Evolutionary conservation across 1,140 invertebrate species (phyloP).

Genomic region (Pseudomyrmex dendroicus): DNA sequence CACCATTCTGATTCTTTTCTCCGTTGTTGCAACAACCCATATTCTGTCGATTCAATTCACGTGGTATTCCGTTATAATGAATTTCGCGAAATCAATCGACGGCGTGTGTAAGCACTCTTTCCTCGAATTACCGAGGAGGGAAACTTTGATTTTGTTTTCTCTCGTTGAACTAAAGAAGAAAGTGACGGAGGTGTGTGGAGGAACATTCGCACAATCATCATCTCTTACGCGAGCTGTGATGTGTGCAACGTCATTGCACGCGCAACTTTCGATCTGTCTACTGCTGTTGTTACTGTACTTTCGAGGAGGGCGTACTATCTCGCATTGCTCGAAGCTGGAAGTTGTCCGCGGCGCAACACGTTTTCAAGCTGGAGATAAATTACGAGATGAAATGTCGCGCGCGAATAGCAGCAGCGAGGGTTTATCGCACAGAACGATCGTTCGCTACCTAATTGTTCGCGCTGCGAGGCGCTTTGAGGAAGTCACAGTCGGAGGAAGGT

Average conservation of each 20-base stretch:
- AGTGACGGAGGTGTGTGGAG: neutral
- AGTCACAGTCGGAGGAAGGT: constrained; percentile 62
- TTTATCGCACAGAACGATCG: constrained; percentile 36
- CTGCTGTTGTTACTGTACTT: neutral
- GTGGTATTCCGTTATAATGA: constrained; percentile 29
- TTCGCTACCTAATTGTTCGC: constrained; percentile 55
- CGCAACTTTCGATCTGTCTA: neutral
- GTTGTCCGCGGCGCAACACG: constrained; percentile 3
- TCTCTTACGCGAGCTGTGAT: too few species aligned
- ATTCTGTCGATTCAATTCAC: constrained; percentile 52
- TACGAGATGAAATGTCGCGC: constrained; percentile 29
- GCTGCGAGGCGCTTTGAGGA: constrained; percentile 67
- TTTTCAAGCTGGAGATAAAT: constrained; percentile 8
- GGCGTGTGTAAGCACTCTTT: neutral
- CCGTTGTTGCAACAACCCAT: constrained; percentile 25
- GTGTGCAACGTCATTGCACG: too few species aligned
- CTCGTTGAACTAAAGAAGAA: too few species aligned
- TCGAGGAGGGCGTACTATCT: too few species aligned
- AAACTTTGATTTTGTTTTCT: neutral
- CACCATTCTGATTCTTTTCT: constrained; percentile 59
- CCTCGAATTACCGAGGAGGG: neutral
- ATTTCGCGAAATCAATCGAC: neutral
- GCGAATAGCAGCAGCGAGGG: neutral
- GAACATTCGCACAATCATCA: neutral
- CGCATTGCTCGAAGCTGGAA: neutral